These are phyloP conservation scores for Phataginus tricuspis DNA, from an alignment of 2,797 vertebrate genomes.

Conservation along the genomic window DNA sequence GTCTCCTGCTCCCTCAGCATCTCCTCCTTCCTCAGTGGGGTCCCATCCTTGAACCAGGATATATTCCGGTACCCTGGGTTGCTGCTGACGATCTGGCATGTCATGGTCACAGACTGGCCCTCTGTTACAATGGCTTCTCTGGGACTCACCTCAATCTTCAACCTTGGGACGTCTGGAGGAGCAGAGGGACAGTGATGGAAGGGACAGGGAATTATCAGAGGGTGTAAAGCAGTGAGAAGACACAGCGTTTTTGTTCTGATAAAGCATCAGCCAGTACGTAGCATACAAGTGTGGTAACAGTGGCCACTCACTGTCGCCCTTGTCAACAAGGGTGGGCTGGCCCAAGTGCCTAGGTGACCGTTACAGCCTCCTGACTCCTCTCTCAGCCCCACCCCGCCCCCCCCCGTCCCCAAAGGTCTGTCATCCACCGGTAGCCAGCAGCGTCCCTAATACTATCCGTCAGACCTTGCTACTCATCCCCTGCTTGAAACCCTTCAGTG, in stretches of 20 bases:
- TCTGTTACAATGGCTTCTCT: neutral
- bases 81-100: conserved; percentile 63
- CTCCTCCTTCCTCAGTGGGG: fast-evolving
- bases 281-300: fast-evolving
- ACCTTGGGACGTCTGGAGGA: conserved; percentile 49
- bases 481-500: neutral
- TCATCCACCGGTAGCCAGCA: neutral
- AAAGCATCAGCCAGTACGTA: neutral
- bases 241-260: neutral
- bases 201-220: neutral
- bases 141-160: neutral
- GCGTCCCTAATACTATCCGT: neutral
- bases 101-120: conserved; percentile 46
- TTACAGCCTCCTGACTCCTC: neutral
- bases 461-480: neutral
- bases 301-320: neutral
- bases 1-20: fast-evolving
- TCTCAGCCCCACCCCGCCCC: neutral
- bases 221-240: neutral
- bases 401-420: fast-evolving
- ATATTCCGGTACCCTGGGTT: neutral
- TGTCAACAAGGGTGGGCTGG: neutral
- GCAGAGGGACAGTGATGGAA: neutral
- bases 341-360: neutral
- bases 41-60: conserved; percentile 50